Evolutionary conservation across 2,888 invertebrate genomes (phyloP).

Genomic region (Chelonus formosanus): DNA sequence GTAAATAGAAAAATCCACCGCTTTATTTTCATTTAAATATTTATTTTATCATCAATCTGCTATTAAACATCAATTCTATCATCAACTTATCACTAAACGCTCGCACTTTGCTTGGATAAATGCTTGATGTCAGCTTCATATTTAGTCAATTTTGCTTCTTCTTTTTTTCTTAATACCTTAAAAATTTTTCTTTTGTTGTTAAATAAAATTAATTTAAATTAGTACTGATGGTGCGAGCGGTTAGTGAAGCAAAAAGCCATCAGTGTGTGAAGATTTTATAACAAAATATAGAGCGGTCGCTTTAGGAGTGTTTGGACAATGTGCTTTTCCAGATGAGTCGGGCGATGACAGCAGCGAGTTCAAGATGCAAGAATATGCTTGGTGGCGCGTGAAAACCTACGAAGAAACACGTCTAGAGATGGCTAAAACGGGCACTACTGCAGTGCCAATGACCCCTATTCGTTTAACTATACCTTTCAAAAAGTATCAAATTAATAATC

Average conservation of each 20-base stretch:
- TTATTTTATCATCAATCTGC: conserved; percentile 13
- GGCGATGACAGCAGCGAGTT: conserved; percentile 44
- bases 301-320: conserved; percentile 52
- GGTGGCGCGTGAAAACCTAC: conserved; percentile 34
- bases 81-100: conserved; percentile 25
- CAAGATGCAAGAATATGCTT: conserved; percentile 34
- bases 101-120: conserved; percentile 20
- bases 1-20: no score
- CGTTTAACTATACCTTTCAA: no score
- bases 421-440: conserved; percentile 44
- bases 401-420: conserved; percentile 47
- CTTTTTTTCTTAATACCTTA: no score
- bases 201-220: no score
- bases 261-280: background rate
- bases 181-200: no score
- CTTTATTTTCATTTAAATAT: conserved; percentile 15
- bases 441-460: conserved; percentile 45
- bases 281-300: conserved; percentile 26
- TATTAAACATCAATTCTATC: background rate
- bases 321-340: conserved; percentile 54
- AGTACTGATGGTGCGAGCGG: conserved; percentile 28
- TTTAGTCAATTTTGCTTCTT: background rate
- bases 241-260: conserved; percentile 23
- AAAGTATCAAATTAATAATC: conserved; percentile 38
- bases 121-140: no score